These are phyloP conservation scores for Ypsolopha scabrella DNA, from an alignment of 2,888 invertebrate species.

Conservation along the genomic window DNA sequence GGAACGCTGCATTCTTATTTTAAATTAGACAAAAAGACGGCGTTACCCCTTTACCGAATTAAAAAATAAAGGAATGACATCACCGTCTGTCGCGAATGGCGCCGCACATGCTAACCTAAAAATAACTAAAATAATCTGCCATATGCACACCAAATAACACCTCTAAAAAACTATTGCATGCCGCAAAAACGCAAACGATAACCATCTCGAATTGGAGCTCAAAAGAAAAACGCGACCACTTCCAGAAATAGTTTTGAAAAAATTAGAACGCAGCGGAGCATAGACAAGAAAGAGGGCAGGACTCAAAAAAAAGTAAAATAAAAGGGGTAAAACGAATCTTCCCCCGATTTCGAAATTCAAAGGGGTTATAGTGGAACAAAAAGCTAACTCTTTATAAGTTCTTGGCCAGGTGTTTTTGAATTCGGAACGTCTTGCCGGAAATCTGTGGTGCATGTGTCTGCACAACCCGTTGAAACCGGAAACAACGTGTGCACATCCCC, in stretches of 20 bases:
- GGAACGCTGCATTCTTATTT: conserved; percentile 5
- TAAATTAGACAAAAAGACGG: conserved; percentile 27
- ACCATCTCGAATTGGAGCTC: conserved; percentile 20
- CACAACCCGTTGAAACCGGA: conserved; percentile 55
- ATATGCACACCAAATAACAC: conserved; percentile 49
- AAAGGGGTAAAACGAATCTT: conserved; percentile 50
- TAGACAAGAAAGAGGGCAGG: conserved; percentile 33
- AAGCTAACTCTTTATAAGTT: conserved; percentile 41
- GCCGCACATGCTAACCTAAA: conserved; percentile 58
- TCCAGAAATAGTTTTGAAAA: conserved; percentile 18
- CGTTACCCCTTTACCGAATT: conserved; percentile 10
- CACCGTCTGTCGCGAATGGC: conserved; percentile 57
- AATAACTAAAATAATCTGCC: conserved; percentile 56
- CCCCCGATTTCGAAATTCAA: conserved; percentile 38
- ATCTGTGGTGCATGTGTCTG: conserved; percentile 62
- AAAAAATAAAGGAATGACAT: conserved; percentile 57
- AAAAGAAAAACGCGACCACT: conserved; percentile 27
- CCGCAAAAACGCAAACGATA: conserved; percentile 38
- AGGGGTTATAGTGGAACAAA: conserved; percentile 38
- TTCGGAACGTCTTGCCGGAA: conserved; percentile 58
- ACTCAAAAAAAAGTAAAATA: conserved; percentile 29
- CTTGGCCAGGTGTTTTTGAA: conserved; percentile 55
- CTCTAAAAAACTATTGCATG: conserved; percentile 17
- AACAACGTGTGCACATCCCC: conserved; percentile 49
- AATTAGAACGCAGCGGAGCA: conserved; percentile 28